Evolutionary conservation across 2,888 invertebrate genomes (phyloP).

Genomic region (Biston stratarius): DNA sequence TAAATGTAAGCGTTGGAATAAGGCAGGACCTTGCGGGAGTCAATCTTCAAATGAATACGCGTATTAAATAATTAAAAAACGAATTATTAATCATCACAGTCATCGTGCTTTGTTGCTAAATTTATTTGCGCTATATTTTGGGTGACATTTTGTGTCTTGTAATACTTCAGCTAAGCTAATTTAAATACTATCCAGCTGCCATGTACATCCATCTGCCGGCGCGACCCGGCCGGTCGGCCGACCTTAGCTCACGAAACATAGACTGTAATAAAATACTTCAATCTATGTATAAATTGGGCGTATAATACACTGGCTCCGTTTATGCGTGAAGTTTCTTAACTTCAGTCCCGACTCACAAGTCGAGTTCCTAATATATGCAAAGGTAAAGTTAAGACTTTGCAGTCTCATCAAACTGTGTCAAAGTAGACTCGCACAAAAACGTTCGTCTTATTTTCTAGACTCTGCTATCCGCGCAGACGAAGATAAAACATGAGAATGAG

Average conservation of each 20-base stretch:
- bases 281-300: slow-evolving; percentile 1
- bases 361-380: slow-evolving; percentile 32
- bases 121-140: neutral
- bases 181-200: neutral
- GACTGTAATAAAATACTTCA: slow-evolving; percentile 8
- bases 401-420: slow-evolving; percentile 22
- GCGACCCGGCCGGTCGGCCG: neutral
- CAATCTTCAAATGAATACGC: too few relatives aligned
- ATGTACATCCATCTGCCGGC: neutral
- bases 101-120: too few relatives aligned
- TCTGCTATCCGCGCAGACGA: neutral
- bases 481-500: neutral
- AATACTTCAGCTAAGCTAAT: neutral
- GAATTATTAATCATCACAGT: too few relatives aligned
- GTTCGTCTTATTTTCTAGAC: slow-evolving; percentile 4
- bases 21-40: too few relatives aligned
- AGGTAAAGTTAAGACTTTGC: slow-evolving; percentile 25
- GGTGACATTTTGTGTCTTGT: neutral
- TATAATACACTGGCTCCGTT: slow-evolving; percentile 21
- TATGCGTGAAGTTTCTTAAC: slow-evolving; percentile 22
- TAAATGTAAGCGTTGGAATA: neutral
- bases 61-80: too few relatives aligned
- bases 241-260: neutral
- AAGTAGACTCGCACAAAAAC: slow-evolving; percentile 14
- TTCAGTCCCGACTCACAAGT: slow-evolving; percentile 22